Conservation (phyloP, 2,113 vertebrate species). For the Cacatua alba region DNA sequence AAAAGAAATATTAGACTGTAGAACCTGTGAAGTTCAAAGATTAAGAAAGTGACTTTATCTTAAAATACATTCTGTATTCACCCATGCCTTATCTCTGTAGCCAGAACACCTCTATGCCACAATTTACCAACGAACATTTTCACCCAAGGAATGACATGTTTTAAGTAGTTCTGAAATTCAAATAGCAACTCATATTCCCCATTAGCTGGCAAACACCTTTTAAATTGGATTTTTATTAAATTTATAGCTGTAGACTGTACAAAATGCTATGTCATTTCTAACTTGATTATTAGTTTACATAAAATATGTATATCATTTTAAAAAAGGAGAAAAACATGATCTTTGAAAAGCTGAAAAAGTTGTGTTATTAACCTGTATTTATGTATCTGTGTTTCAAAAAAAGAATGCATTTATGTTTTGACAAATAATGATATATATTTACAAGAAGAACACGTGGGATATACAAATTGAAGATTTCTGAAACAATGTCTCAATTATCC, state of each 20-base stretch:
- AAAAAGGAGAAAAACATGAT: background rate
- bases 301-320: background rate
- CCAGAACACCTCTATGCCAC: background rate
- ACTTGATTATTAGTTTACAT: background rate
- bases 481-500: background rate
- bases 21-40: background rate
- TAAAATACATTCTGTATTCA: constrained; percentile 16
- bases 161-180: background rate
- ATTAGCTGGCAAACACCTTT: background rate
- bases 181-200: background rate
- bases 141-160: background rate
- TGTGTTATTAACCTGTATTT: background rate
- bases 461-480: background rate
- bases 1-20: background rate
- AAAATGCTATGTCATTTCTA: background rate
- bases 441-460: background rate
- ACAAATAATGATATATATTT: background rate
- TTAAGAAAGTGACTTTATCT: background rate
- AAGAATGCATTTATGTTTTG: background rate
- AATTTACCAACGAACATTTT: background rate
- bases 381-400: background rate
- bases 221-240: background rate
- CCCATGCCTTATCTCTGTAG: constrained; percentile 25
- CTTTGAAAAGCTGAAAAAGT: background rate
- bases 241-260: background rate